Percentiles rank a stretch among this genome's conserved stretches.
Evolutionary conservation across 2,113 vertebrate species (phyloP).

Genomic region (Coptodon bakossiorum): DNA sequence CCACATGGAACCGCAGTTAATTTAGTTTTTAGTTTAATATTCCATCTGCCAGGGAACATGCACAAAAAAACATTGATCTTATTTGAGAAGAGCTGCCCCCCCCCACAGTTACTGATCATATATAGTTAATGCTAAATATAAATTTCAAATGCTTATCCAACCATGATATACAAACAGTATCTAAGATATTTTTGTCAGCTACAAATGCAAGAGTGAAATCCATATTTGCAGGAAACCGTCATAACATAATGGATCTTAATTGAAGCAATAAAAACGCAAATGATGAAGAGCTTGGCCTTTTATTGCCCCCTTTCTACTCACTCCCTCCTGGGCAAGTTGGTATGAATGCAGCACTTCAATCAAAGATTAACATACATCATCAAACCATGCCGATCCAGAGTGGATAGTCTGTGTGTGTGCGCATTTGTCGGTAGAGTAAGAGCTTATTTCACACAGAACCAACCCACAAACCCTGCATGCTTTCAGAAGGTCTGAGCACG

Average conservation of each 20-base stretch:
- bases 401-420: not conserved
- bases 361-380: constrained; percentile 29
- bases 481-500: not conserved
- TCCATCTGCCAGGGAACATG: not conserved
- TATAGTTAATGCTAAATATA: not conserved
- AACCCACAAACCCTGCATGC: constrained; percentile 22
- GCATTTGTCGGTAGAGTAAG: not conserved
- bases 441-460: constrained; percentile 25
- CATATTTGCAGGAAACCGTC: constrained; percentile 20
- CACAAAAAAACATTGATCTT: not conserved
- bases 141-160: not conserved
- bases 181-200: not conserved
- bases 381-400: not conserved
- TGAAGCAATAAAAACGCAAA: constrained; percentile 39
- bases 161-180: not conserved
- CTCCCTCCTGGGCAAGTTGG: not conserved
- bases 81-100: not conserved
- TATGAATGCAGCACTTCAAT: constrained; percentile 17
- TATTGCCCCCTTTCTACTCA: constrained; percentile 17
- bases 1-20: not conserved
- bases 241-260: constrained; percentile 47
- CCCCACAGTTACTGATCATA: not conserved
- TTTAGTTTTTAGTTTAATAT: not conserved
- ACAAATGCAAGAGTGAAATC: not conserved
- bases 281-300: constrained; percentile 27